Base-by-base conservation (phyloP, 2,888 invertebrate species). In the Caenorhabditis virilis region DNA sequence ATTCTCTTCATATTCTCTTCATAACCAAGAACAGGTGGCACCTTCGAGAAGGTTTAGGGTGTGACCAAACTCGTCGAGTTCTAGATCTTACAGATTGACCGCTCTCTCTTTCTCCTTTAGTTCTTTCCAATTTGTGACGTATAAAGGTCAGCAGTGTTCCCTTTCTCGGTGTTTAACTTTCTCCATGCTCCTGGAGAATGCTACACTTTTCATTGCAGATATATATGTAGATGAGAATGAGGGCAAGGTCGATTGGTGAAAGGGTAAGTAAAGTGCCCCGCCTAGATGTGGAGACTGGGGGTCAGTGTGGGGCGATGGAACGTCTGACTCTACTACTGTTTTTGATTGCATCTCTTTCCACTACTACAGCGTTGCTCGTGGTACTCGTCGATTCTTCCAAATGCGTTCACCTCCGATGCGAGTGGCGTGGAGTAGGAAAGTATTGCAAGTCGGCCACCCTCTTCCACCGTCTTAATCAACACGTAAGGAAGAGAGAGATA, bases 351-450 rank as follows among this genome's bases (percentile, higher is more conserved):
- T 49, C 45, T 1, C n/a, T 56, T 27, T 36, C 56, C 22, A 39
- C 56, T 39, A 42, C 57, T 30, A 9, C 30, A 30, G 30, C 30
- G 7, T 9, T 30, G 5, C 36, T 57, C 16, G 16, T 57, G 11
- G 45, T 51, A 16, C 43, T 43, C 51, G 35, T 25, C 43, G 57
- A 57, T 57, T 20, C 57, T 45, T 51, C 50, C 20, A 35, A 51
- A 49, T 57, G 57, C 51, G 45, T 57, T 2, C 43, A 57, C 50
- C 35, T 57, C 47, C 57, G 50, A 50, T 57, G 57, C 57, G 33
- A 57, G 45, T 57, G 57, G 57, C 18, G 57, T 25, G 50, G 42
- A 33, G 11, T 15, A 16, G 57, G 57, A 43, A 38, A 57, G 45
- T 50, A 43, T 43, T 58, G 58, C 46, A 46, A 46, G 27, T 18